Evolutionary conservation across 2,888 invertebrate genomes (phyloP).

Genomic region (Phyto melanocephala): DNA sequence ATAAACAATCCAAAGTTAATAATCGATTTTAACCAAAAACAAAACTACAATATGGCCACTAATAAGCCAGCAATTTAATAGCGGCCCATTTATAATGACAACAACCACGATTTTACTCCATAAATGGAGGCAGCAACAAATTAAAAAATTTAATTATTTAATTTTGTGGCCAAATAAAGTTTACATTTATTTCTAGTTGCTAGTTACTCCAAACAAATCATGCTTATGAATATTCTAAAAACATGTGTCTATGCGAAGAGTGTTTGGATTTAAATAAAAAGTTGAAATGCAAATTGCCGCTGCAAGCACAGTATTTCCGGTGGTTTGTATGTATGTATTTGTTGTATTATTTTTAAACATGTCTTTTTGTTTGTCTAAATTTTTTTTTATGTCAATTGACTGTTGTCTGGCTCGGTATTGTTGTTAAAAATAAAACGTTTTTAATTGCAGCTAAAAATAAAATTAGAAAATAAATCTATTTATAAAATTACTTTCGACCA

Average conservation of each 20-base stretch:
- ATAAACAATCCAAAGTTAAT: not conserved
- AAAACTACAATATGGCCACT: not conserved
- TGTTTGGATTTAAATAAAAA: not conserved
- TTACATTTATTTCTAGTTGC: not conserved
- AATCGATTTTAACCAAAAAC: not conserved
- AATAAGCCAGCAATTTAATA: not conserved
- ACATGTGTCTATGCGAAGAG: not conserved
- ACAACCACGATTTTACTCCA: not conserved
- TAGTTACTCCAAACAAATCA: constrained; percentile 1
- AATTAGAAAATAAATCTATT: constrained; percentile 36
- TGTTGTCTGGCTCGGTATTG: constrained; percentile 10
- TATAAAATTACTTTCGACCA: constrained; percentile 45
- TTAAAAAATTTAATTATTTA: not conserved
- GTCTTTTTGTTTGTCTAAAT: not conserved
- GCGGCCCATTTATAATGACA: not conserved
- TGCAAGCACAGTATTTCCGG: constrained; percentile 52
- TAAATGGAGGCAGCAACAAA: not conserved
- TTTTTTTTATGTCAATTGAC: not conserved
- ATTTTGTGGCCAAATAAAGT: not conserved
- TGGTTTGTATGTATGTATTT: not conserved
- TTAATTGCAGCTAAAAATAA: constrained; percentile 44
- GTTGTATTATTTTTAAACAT: not conserved
- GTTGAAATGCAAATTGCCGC: constrained; percentile 40
- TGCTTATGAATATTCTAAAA: not conserved
- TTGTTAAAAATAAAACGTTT: constrained; percentile 58